Conservation (phyloP, 2,797 vertebrate genomes). For the Macropodus opercularis region DNA sequence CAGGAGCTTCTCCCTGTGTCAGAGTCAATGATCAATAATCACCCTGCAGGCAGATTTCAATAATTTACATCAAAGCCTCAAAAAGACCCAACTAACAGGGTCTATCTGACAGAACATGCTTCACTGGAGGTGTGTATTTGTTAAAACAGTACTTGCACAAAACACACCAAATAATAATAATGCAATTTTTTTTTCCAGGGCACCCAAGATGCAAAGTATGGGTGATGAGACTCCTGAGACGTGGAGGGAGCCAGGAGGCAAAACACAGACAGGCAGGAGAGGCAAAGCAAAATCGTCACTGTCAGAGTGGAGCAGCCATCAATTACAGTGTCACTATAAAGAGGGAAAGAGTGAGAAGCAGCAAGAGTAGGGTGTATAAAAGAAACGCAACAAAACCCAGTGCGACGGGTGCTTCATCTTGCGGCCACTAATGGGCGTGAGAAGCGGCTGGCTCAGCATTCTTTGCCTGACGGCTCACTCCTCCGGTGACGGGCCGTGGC, state of each 20-base stretch:
- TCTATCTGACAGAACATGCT: slow-evolving; percentile 16
- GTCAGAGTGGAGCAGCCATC: slow-evolving; percentile 76
- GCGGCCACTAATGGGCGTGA: slow-evolving; percentile 66
- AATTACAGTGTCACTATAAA: slow-evolving; percentile 72
- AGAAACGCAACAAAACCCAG: slow-evolving; percentile 70
- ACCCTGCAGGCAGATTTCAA: slow-evolving; percentile 72
- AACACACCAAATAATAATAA: slow-evolving; percentile 16
- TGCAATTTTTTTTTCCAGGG: slow-evolving; percentile 45
- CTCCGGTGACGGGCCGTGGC: slow-evolving; percentile 63
- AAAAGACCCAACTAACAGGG: slow-evolving; percentile 12
- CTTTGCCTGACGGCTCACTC: slow-evolving; percentile 76
- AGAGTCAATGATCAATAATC: slow-evolving; percentile 74
- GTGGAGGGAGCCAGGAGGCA: slow-evolving; percentile 29
- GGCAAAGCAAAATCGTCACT: slow-evolving; percentile 69
- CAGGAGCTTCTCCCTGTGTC: slow-evolving; percentile 36
- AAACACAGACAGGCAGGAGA: slow-evolving; percentile 47
- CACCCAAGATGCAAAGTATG: neutral
- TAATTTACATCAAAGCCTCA: slow-evolving; percentile 72
- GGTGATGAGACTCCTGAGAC: slow-evolving; percentile 27
- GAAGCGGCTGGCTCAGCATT: slow-evolving; percentile 66
- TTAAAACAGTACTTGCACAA: slow-evolving; percentile 24
- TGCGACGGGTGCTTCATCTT: slow-evolving; percentile 72
- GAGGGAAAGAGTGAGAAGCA: slow-evolving; percentile 61
- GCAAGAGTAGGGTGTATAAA: slow-evolving; percentile 63
- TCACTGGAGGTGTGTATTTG: slow-evolving; percentile 18